Evolutionary conservation across 2,113 vertebrate genomes (phyloP).

Genomic region (Lates calcarifer): DNA sequence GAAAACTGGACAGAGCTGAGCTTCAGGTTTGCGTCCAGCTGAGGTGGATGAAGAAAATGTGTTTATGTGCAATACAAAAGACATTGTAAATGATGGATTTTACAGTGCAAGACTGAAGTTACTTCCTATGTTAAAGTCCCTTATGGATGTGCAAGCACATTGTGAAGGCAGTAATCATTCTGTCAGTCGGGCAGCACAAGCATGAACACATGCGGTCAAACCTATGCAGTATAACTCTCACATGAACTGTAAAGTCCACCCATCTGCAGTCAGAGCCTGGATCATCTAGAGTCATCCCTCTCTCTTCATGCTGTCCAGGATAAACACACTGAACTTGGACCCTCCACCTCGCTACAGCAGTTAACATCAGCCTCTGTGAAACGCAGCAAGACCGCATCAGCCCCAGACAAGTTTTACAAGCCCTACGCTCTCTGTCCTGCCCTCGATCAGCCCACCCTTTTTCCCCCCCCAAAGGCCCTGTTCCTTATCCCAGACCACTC

Average conservation of each 20-base stretch:
- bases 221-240: conserved; percentile 32
- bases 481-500: conserved; percentile 50
- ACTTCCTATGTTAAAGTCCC: conserved; percentile 11
- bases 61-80: conserved; percentile 5
- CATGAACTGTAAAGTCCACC: conserved; percentile 57
- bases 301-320: conserved; percentile 57
- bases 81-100: conserved; percentile 40
- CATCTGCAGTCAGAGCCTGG: conserved; percentile 51
- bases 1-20: not conserved
- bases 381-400: conserved; percentile 59
- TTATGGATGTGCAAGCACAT: not conserved
- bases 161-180: conserved; percentile 27
- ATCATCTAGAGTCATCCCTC: conserved; percentile 34
- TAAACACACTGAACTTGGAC: conserved; percentile 67
- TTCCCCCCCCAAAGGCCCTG: conserved; percentile 36
- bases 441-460: conserved; percentile 38
- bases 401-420: conserved; percentile 72
- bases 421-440: conserved; percentile 33
- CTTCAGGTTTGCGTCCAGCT: conserved; percentile 10
- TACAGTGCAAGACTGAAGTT: conserved; percentile 15
- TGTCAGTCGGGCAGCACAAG: conserved; percentile 25
- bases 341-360: conserved; percentile 72
- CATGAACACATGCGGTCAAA: not conserved
- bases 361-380: conserved; percentile 78
- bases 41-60: conserved; percentile 7